Conservation (phyloP, 2,113 vertebrate genomes). For the Dipodomys spectabilis region DNA sequence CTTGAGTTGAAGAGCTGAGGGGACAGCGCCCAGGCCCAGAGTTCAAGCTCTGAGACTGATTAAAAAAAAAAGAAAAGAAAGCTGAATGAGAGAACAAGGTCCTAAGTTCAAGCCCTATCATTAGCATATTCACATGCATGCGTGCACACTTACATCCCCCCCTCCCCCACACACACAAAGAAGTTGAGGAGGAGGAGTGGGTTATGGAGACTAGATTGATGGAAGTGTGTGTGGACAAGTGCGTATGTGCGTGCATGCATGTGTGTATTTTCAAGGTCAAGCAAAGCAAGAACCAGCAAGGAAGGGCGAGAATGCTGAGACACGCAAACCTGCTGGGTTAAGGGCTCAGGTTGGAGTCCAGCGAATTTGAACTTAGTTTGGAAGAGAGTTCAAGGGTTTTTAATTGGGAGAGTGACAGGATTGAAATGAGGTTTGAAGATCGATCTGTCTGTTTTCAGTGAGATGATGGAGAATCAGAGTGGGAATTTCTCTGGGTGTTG, state of each 20-base stretch:
- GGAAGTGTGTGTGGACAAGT: too few species aligned
- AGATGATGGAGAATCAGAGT: background rate
- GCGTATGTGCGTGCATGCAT: background rate
- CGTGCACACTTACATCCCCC: too few species aligned
- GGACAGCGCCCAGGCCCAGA: too few species aligned
- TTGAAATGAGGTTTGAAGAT: background rate
- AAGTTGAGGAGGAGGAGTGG: background rate
- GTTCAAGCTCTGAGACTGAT: too few species aligned
- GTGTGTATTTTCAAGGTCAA: background rate
- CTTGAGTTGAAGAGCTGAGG: too few species aligned
- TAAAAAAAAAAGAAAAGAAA: too few species aligned
- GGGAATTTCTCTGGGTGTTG: background rate
- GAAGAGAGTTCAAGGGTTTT: background rate
- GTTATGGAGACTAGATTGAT: background rate
- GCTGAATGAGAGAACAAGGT: too few species aligned
- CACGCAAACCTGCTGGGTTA: too few species aligned
- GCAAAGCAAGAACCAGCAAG: background rate
- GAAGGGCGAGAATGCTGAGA: rapidly evolving
- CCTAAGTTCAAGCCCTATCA: too few species aligned
- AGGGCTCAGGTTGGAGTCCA: background rate
- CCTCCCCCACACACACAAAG: too few species aligned
- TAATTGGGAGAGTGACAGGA: background rate
- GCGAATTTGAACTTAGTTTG: background rate
- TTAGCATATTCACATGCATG: too few species aligned
- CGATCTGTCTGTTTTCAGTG: background rate